Conservation (phyloP, 2,888 invertebrate genomes). For the Cryptocheilus praepositus region DNA sequence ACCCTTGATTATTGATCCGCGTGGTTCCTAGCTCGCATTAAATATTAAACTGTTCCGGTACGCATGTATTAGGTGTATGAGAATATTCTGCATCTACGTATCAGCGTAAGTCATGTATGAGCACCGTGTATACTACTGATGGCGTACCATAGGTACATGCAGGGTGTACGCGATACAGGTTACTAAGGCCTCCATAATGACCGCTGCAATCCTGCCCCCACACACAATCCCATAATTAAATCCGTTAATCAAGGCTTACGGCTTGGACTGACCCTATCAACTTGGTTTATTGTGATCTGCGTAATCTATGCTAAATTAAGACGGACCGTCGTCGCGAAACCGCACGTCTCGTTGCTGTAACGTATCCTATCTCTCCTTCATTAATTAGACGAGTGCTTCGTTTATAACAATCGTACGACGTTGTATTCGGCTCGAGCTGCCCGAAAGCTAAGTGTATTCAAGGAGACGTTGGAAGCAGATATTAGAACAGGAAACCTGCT, state of each 20-base stretch:
- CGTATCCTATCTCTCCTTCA: conserved; percentile 32
- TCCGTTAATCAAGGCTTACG: conserved; percentile 75
- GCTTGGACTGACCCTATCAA: conserved; percentile 73
- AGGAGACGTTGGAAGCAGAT: too few species aligned
- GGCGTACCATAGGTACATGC: conserved; percentile 37
- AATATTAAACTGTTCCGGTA: too few species aligned
- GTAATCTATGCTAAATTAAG: conserved; percentile 73
- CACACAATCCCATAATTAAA: conserved; percentile 73
- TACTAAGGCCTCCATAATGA: conserved; percentile 69
- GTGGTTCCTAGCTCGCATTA: too few species aligned
- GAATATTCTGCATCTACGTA: background rate
- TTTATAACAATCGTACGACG: conserved; percentile 18
- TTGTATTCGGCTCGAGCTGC: background rate
- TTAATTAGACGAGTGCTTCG: conserved; percentile 47
- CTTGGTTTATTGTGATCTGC: conserved; percentile 74
- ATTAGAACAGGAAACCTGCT: too few species aligned
- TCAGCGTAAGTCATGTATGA: conserved; percentile 23
- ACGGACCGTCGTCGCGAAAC: conserved; percentile 62
- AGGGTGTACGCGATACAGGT: conserved; percentile 62
- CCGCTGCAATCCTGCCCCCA: conserved; percentile 65
- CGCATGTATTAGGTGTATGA: too few species aligned
- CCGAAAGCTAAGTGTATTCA: too few species aligned
- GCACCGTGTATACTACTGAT: conserved; percentile 38
- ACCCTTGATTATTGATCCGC: too few species aligned
- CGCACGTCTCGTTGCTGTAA: conserved; percentile 55